Evolutionary conservation across 1,140 invertebrate species (phyloP), one percentile per base, ranked within the genome.

Genomic region (Samia ricini): DNA sequence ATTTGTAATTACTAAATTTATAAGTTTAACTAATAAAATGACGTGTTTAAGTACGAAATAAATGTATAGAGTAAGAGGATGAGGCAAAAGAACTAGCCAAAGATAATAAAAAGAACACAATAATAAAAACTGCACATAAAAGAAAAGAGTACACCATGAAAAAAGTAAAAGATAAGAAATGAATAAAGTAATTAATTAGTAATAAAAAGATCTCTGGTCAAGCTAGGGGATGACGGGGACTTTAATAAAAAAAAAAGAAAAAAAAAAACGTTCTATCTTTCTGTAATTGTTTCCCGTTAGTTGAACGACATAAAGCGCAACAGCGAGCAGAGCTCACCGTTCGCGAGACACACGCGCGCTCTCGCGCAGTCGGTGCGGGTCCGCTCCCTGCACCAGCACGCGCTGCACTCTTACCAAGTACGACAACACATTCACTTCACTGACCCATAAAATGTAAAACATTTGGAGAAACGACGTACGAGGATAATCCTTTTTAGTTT

Each of bases 331-430:
- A 51, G 64, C 26, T 51, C 75, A 33, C 80, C 78, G 56, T 75
- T 77, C 56, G 85, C 76, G 19, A 67, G 68, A 8, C 77, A 81
- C 70, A 84, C 81, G 24, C 80, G 78, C 54, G 69, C 76, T 60
- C 85, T 81, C 24, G 68, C 85, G 52, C 79, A 79, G 64, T 68
- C 79, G 65, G 57, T 73, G 19, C 69, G 83, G 24, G 36, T 76
- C n/a, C 67, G 72, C 19, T 79, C 81, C 1, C 63, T 85, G 57
- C 77, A 83, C 33, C 79, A 82, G 61, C 83, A 77, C 60, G 18
- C 77, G 48, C 57, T 82, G 56, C 83, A 84, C 24, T 71, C 83
- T 12, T 63, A 77, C 6, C 77, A 81, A 71, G 84, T 83, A n/a
- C n/a, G n/a, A n/a, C n/a, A 42, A 56, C n/a, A 22, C 18, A 20